Evolutionary conservation across 2,113 vertebrate genomes (phyloP).

Genomic region (Mobula hypostoma): DNA sequence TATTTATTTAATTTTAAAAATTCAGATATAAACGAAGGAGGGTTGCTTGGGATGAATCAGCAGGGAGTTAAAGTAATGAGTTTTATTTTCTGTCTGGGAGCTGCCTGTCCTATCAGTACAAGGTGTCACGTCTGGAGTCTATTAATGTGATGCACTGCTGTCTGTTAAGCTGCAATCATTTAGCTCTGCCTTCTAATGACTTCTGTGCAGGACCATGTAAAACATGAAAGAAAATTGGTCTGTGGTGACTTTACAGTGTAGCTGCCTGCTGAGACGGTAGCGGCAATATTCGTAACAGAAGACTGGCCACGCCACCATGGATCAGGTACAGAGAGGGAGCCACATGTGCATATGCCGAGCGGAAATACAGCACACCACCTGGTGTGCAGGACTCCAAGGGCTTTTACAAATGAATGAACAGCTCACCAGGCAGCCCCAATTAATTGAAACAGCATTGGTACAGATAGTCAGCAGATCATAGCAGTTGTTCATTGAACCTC

Average conservation of each 20-base stretch:
- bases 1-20: too few relatives aligned
- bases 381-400: not conserved
- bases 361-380: not conserved
- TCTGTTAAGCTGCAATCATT: too few relatives aligned
- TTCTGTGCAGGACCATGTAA: not conserved
- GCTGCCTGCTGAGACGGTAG: not conserved
- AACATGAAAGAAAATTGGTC: conserved; percentile 30
- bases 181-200: not conserved
- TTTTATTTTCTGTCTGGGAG: not conserved
- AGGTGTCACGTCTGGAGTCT: not conserved
- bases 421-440: too few relatives aligned
- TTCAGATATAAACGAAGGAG: not conserved
- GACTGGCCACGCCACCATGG: not conserved
- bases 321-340: not conserved
- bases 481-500: not conserved
- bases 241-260: conserved; percentile 12
- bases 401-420: not conserved
- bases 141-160: not conserved
- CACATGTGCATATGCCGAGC: not conserved
- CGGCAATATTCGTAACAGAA: not conserved
- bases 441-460: not conserved
- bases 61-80: not conserved
- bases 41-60: not conserved
- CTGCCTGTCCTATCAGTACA: not conserved
- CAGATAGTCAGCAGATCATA: not conserved